Percentiles rank a stretch among this genome's conserved stretches.
Evolutionary conservation across 2,113 vertebrate species (phyloP).

Genomic region (Theropithecus gelada): DNA sequence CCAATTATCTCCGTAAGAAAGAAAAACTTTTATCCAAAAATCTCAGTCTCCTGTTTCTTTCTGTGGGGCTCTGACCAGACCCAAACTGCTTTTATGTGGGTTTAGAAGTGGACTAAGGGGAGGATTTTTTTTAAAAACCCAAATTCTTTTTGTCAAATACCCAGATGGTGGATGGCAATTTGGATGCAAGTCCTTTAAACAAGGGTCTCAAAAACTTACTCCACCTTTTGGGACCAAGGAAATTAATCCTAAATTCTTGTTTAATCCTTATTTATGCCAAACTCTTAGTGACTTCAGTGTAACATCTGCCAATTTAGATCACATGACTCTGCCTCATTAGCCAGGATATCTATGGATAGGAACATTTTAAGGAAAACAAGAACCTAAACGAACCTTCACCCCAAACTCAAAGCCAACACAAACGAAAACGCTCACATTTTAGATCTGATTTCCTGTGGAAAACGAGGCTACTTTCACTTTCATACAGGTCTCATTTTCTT

Average conservation of each 20-base stretch:
- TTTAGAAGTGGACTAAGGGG: conserved; percentile 51
- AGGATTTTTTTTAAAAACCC: background rate
- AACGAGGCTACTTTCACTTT: background rate
- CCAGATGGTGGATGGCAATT: background rate
- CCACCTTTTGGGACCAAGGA: conserved; percentile 52
- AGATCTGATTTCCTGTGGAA: conserved; percentile 31
- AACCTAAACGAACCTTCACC: conserved; percentile 39
- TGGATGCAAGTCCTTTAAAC: conserved; percentile 36
- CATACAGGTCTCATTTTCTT: background rate
- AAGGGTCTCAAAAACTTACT: conserved; percentile 4
- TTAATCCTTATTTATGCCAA: background rate
- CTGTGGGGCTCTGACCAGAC: conserved; percentile 45
- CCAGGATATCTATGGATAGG: conserved; percentile 19
- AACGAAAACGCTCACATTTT: background rate
- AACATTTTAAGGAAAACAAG: conserved; percentile 48
- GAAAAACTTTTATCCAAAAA: conserved; percentile 59
- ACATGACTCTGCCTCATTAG: background rate
- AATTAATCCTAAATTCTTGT: conserved; percentile 32
- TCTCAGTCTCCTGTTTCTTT: conserved; percentile 57
- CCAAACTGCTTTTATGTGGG: conserved; percentile 59
- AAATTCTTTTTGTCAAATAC: background rate
- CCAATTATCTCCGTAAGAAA: conserved; percentile 73
- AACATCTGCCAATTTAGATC: conserved; percentile 33
- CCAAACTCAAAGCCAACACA: conserved; percentile 33
- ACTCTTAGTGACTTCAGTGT: conserved; percentile 35